These are phyloP conservation scores for Diplodus sargus DNA, from an alignment of 2,797 vertebrate genomes.

Conservation along the genomic window DNA sequence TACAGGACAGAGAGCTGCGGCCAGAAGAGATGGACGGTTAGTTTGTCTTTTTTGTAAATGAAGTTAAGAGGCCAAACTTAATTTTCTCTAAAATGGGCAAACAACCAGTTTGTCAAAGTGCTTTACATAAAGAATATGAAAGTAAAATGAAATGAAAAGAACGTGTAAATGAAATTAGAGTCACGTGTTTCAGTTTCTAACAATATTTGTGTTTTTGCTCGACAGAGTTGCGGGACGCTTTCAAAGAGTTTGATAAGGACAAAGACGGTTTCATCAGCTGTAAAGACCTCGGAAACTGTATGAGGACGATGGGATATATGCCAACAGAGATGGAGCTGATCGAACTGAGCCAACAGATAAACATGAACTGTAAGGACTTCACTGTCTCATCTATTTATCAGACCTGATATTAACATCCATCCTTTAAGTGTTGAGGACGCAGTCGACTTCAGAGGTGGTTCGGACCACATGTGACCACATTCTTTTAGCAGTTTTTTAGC, in stretches of 20 bases:
- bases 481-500: no score
- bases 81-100: no score
- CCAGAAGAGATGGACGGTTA: constrained; percentile 98
- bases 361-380: constrained; percentile 93
- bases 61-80: no score
- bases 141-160: neutral
- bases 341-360: constrained; percentile 97
- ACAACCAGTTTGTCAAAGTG: neutral
- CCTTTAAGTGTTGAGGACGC: no score
- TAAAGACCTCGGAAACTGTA: constrained; percentile 97
- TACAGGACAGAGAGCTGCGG: constrained; percentile 94
- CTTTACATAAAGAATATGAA: no score
- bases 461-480: no score
- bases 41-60: constrained; percentile 38
- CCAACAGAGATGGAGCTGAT: constrained; percentile 99
- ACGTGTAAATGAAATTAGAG: no score
- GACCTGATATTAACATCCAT: no score
- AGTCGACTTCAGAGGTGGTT: no score
- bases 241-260: constrained; percentile 98
- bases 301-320: constrained; percentile 99
- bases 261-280: constrained; percentile 98
- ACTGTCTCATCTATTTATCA: neutral
- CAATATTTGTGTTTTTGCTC: constrained; percentile 25
- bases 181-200: no score
- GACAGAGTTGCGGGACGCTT: constrained; percentile 94